phyloP scores from a whole-genome alignment of 1,140 invertebrate species.

The Pissodes strobi region DNA sequence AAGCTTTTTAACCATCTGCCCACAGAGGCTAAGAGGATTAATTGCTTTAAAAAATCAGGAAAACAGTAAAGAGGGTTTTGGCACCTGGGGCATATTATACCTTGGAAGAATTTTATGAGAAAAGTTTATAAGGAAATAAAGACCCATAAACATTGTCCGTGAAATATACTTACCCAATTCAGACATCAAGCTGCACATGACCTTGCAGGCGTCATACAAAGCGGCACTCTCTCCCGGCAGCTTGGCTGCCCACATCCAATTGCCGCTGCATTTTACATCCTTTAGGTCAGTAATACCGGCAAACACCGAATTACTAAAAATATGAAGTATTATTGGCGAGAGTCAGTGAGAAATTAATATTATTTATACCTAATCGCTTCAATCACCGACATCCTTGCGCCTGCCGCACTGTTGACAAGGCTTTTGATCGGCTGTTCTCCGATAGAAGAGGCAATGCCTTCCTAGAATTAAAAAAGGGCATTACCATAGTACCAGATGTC shows the following conservation, averaged over 20 bases:
- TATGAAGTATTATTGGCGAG: too few relatives aligned
- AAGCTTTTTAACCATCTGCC: too few relatives aligned
- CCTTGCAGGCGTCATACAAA: conserved; percentile 82
- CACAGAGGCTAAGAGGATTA: too few relatives aligned
- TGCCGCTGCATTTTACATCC: conserved; percentile 96
- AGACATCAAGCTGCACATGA: conserved; percentile 87
- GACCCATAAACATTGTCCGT: too few relatives aligned
- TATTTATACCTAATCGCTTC: conserved; percentile 71
- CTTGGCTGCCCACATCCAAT: conserved; percentile 99
- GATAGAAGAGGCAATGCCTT: conserved; percentile 90
- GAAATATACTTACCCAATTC: conserved; percentile 67
- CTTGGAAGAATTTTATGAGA: too few relatives aligned
- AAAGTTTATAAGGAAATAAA: background rate
- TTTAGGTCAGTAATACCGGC: conserved; percentile 81
- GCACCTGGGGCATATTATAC: too few relatives aligned
- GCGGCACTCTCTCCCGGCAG: conserved; percentile 86
- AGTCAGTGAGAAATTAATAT: too few relatives aligned
- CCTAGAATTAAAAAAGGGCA: too few relatives aligned
- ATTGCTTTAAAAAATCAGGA: too few relatives aligned
- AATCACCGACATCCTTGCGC: conserved; percentile 90
- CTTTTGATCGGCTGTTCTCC: conserved; percentile 97
- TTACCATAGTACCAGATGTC: too few relatives aligned
- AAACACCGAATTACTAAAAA: conserved; percentile 88
- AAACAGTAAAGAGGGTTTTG: too few relatives aligned
- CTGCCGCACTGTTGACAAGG: conserved; percentile 76